A percentile compares a stretch with the other conserved stretches of the same genome.
These are phyloP conservation scores for Pterostichus madidus DNA, from an alignment of 2,888 invertebrate genomes.

Conservation along the genomic window DNA sequence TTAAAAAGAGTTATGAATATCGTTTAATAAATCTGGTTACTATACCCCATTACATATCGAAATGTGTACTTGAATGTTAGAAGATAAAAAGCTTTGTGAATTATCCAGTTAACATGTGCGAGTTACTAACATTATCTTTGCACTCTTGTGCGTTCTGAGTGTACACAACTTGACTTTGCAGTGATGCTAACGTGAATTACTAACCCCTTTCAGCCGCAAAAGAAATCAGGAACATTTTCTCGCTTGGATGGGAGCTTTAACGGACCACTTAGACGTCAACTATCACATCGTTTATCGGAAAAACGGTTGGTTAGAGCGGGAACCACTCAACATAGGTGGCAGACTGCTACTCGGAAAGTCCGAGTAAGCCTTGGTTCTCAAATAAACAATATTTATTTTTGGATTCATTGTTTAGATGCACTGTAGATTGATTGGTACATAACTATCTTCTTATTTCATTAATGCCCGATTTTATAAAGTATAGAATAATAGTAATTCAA, in stretches of 20 bases:
- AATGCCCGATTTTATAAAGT: too few relatives aligned
- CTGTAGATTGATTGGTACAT: conserved; percentile 38
- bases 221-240: conserved; percentile 82
- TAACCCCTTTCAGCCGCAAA: conserved; percentile 45
- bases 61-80: not conserved
- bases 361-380: conserved; percentile 81
- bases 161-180: conserved; percentile 6
- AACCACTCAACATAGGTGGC: conserved; percentile 81
- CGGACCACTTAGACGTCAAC: conserved; percentile 82
- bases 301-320: conserved; percentile 76
- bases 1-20: too few relatives aligned
- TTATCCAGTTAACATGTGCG: not conserved
- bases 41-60: too few relatives aligned
- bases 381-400: conserved; percentile 13
- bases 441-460: not conserved
- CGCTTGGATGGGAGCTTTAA: conserved; percentile 84
- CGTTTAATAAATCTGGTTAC: too few relatives aligned
- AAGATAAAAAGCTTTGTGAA: not conserved
- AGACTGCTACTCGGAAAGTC: conserved; percentile 86
- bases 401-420: conserved; percentile 9
- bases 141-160: not conserved
- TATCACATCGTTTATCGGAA: conserved; percentile 83
- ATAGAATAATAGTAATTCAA: too few relatives aligned
- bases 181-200: conserved; percentile 3
- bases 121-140: conserved; percentile 3